These are phyloP conservation scores for Sebastes itinus DNA, from an alignment of 2,797 vertebrate genomes.

Conservation along the genomic window DNA sequence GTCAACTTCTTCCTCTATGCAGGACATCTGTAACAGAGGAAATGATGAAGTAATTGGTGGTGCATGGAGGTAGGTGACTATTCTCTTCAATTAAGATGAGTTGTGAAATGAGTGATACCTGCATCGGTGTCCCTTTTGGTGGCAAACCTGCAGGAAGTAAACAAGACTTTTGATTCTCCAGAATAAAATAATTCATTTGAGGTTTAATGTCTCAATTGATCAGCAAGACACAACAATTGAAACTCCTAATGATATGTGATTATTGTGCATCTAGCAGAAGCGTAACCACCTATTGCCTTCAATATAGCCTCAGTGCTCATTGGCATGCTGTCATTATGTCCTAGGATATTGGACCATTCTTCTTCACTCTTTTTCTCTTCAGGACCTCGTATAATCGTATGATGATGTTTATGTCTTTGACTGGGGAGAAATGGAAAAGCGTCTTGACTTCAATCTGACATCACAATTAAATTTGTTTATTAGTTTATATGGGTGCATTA, in stretches of 20 bases:
- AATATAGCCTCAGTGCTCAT: constrained; percentile 12
- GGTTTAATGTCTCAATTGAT: neutral
- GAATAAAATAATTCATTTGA: neutral
- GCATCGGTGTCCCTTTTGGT: constrained; percentile 63
- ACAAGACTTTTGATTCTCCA: neutral
- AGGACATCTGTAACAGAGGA: constrained; percentile 61
- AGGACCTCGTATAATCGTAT: neutral
- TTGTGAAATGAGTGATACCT: constrained; percentile 48
- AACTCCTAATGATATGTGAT: neutral
- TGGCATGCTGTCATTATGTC: neutral
- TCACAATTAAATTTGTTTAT: constrained; percentile 8
- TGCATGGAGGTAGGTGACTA: neutral
- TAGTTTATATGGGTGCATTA: neutral
- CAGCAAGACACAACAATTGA: neutral
- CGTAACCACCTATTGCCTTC: neutral
- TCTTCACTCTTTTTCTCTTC: neutral
- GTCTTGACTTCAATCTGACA: constrained; percentile 1
- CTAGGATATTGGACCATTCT: constrained; percentile 14
- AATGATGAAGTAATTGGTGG: neutral
- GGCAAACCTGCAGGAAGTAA: constrained; percentile 48
- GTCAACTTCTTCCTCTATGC: constrained; percentile 83
- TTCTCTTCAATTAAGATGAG: neutral
- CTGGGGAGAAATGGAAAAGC: neutral
- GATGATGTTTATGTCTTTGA: constrained; percentile 11
- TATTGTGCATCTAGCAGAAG: neutral